These are phyloP conservation scores for Nomada lathburiana DNA, from an alignment of 2,888 invertebrate species.

Conservation along the genomic window DNA sequence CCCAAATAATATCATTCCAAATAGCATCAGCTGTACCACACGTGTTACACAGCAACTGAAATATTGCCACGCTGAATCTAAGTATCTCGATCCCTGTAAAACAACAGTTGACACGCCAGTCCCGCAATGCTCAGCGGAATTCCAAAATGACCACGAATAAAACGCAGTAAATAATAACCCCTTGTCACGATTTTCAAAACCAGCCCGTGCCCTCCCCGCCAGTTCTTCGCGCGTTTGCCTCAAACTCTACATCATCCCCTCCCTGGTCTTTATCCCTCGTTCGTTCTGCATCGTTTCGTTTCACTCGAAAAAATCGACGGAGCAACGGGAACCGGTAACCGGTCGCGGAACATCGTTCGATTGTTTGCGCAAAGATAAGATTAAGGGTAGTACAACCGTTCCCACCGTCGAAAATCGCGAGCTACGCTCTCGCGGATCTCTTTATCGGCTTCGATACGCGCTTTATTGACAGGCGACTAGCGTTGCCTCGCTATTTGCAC, in stretches of 20 bases:
- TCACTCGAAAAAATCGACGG: background rate
- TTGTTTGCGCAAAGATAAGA: slow-evolving; percentile 69
- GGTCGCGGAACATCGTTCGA: slow-evolving; percentile 40
- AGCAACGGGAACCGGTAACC: slow-evolving; percentile 21
- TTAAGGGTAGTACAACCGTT: slow-evolving; percentile 62
- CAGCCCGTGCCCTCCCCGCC: background rate
- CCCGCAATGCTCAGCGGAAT: too few species aligned
- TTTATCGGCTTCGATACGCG: slow-evolving; percentile 64
- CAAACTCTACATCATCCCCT: background rate
- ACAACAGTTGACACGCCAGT: too few species aligned
- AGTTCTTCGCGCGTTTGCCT: background rate
- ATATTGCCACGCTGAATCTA: too few species aligned
- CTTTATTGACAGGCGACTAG: slow-evolving; percentile 64
- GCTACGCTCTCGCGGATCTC: slow-evolving; percentile 16
- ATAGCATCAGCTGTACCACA: too few species aligned
- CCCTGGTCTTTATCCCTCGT: background rate
- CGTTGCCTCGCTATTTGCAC: slow-evolving; percentile 64
- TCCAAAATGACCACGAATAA: too few species aligned
- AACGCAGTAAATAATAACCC: slow-evolving; percentile 47
- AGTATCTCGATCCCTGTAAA: too few species aligned
- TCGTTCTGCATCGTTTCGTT: background rate
- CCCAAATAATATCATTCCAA: too few species aligned
- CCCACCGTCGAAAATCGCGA: slow-evolving; percentile 69
- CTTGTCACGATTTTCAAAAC: slow-evolving; percentile 36
- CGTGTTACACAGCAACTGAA: too few species aligned